Conservation (phyloP, 2,888 invertebrate genomes). For the Plebejus argus region DNA sequence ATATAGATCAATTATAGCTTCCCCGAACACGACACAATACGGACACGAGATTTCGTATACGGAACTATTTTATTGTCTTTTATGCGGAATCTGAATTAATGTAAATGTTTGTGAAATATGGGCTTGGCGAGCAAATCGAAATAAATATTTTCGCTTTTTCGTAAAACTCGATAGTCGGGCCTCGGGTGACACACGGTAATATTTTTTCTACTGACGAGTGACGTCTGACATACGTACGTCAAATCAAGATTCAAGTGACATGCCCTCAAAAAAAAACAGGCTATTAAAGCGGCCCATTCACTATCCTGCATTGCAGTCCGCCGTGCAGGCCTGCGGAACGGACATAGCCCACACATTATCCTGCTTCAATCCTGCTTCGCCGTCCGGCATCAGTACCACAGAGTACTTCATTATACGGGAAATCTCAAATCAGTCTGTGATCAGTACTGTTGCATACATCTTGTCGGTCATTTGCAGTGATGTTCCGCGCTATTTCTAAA, state of each 20-base stretch:
- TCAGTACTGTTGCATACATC: no score
- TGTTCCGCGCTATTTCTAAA: no score
- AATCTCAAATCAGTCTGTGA: no score
- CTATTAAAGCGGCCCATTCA: no score
- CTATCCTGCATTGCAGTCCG: no score
- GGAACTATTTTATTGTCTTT: not conserved
- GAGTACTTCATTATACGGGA: no score
- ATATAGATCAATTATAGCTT: slow-evolving; percentile 31
- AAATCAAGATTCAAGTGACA: not conserved
- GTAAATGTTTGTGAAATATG: not conserved
- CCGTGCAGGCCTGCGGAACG: no score
- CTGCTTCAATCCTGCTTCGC: no score
- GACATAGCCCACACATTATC: no score
- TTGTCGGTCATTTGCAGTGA: no score
- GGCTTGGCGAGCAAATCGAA: not conserved
- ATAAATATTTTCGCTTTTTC: slow-evolving; percentile 26
- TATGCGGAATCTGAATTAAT: not conserved
- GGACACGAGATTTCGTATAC: slow-evolving; percentile 3
- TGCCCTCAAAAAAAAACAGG: not conserved
- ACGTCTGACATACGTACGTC: not conserved
- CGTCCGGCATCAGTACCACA: no score
- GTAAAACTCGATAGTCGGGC: not conserved
- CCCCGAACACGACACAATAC: not conserved
- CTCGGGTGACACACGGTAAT: slow-evolving; percentile 10
- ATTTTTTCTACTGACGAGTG: slow-evolving; percentile 7